Percentiles rank a stretch among this genome's conserved stretches.
These are phyloP conservation scores for Rhabdornis inornatus DNA, from an alignment of 2,113 vertebrate species.

Conservation along the genomic window DNA sequence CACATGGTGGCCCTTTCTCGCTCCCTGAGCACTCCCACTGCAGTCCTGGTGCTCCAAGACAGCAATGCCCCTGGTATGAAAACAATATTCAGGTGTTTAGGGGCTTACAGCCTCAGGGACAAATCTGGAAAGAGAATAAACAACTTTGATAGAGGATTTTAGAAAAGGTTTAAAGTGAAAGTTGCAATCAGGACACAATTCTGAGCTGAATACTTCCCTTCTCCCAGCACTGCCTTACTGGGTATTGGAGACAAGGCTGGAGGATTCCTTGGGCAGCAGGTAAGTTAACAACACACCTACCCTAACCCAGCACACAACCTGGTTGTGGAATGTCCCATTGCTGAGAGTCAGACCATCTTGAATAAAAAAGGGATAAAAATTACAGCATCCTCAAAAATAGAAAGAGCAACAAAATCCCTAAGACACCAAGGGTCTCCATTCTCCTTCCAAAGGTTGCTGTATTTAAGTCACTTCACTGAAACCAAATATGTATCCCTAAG, in stretches of 20 bases:
- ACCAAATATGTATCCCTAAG: background rate
- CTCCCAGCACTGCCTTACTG: background rate
- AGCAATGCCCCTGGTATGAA: background rate
- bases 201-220: background rate
- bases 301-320: accelerated
- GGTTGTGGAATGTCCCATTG: background rate
- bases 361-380: background rate
- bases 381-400: background rate
- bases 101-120: background rate
- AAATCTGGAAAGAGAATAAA: background rate
- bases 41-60: background rate
- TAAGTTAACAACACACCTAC: background rate
- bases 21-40: background rate
- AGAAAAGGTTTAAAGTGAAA: background rate
- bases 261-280: background rate
- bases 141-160: background rate
- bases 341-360: background rate
- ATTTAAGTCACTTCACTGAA: background rate
- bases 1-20: background rate
- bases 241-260: background rate
- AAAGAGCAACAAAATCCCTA: background rate
- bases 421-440: background rate
- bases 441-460: background rate
- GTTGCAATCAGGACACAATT: background rate
- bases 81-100: background rate